Evolutionary conservation across 2,797 vertebrate genomes (phyloP).

Genomic region (Mionectes olivaceus): DNA sequence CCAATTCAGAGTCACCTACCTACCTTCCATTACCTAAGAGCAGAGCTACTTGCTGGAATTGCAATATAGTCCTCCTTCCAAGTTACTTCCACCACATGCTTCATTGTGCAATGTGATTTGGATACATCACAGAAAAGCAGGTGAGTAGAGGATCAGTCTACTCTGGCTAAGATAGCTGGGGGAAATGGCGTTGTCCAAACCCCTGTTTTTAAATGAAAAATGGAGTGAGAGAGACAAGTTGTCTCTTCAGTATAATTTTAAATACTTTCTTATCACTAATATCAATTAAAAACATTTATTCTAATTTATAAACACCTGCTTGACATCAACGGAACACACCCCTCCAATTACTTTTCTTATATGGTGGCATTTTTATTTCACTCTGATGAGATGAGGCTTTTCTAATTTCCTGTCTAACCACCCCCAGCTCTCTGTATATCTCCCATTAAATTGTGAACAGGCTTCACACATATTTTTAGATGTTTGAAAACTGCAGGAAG

Average conservation of each 20-base stretch:
- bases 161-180: not conserved
- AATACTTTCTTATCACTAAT: constrained; percentile 59
- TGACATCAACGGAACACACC: constrained; percentile 74
- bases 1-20: not conserved
- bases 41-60: not conserved
- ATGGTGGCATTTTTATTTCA: constrained; percentile 74
- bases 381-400: constrained; percentile 66
- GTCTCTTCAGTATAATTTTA: constrained; percentile 21
- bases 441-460: constrained; percentile 81
- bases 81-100: not conserved
- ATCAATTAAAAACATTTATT: constrained; percentile 64
- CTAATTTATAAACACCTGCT: constrained; percentile 76
- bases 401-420: constrained; percentile 79
- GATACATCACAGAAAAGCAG: not conserved
- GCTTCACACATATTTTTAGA: constrained; percentile 76
- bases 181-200: not conserved
- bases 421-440: constrained; percentile 69
- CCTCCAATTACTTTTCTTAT: constrained; percentile 72
- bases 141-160: not conserved
- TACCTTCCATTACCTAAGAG: not conserved
- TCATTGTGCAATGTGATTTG: not conserved
- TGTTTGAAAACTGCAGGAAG: constrained; percentile 77
- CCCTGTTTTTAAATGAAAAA: not conserved
- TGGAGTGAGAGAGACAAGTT: not conserved
- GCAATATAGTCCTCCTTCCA: not conserved